Evolutionary conservation across 2,797 vertebrate genomes (phyloP).

Genomic region (Clarias platycephalus): DNA sequence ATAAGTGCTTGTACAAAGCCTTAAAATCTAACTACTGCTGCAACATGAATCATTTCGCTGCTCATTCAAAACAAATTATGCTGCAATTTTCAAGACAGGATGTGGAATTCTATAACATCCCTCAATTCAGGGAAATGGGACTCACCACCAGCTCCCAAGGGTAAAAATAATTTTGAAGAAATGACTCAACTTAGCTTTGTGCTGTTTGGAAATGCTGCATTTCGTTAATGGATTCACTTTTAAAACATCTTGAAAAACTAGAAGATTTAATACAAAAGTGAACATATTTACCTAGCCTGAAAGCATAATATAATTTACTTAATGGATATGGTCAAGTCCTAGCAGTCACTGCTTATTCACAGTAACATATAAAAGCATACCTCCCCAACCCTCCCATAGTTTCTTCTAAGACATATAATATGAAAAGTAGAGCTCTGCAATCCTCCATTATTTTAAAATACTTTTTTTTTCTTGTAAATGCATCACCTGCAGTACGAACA

Average conservation of each 20-base stretch:
- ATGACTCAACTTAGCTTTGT: neutral
- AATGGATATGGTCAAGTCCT: slow-evolving; percentile 3
- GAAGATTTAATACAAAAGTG: neutral
- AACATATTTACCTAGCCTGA: slow-evolving; percentile 1
- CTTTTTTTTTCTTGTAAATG: neutral
- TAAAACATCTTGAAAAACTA: neutral
- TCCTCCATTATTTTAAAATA: neutral
- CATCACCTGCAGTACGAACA: slow-evolving; percentile 85
- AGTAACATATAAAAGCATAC: neutral
- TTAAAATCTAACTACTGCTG: slow-evolving; percentile 15
- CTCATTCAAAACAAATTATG: slow-evolving; percentile 44
- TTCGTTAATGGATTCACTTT: neutral
- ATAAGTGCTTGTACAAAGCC: slow-evolving; percentile 25
- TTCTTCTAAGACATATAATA: neutral
- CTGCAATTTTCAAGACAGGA: slow-evolving; percentile 38
- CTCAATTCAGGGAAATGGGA: slow-evolving; percentile 19
- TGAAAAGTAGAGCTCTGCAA: neutral
- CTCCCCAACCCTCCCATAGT: neutral
- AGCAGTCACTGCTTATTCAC: neutral
- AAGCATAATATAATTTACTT: neutral
- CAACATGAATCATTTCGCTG: slow-evolving; percentile 9
- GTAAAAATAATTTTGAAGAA: neutral
- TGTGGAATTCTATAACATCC: slow-evolving; percentile 27
- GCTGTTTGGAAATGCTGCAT: neutral
- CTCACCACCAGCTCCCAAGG: slow-evolving; percentile 1